Evolutionary conservation across 1,140 invertebrate genomes (phyloP).

Genomic region (Psilanteris sp.): DNA sequence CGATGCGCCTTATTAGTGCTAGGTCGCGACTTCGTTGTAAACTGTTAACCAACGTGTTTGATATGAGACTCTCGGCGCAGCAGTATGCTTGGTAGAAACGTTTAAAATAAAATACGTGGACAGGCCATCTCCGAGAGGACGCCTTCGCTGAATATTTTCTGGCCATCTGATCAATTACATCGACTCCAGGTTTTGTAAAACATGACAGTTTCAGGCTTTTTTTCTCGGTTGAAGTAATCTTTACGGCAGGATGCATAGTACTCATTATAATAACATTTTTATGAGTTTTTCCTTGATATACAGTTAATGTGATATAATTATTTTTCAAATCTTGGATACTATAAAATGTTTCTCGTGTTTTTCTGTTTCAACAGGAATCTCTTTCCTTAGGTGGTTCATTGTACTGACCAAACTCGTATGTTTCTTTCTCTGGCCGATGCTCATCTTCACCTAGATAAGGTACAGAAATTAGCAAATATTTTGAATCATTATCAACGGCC

Average conservation of each 20-base stretch:
- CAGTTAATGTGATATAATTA: conserved; percentile 23
- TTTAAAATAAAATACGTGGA: no score
- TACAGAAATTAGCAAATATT: conserved; percentile 72
- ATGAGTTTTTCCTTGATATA: conserved; percentile 52
- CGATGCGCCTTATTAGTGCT: no score
- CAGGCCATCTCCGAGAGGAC: conserved; percentile 60
- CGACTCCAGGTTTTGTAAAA: conserved; percentile 64
- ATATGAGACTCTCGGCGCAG: no score
- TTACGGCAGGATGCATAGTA: conserved; percentile 29
- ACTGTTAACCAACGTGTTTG: no score
- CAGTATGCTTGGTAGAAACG: no score
- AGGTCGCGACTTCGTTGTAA: no score
- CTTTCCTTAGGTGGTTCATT: conserved; percentile 46
- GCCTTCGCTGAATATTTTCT: conserved; percentile 62
- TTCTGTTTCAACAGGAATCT: conserved; percentile 45
- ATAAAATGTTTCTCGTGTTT: conserved; percentile 25
- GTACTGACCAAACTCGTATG: conserved; percentile 55
- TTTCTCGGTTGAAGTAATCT: background rate
- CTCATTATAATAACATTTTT: conserved; percentile 34
- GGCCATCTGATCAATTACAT: conserved; percentile 60
- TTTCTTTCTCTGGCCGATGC: conserved; percentile 13
- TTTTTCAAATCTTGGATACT: conserved; percentile 28
- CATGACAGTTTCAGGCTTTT: conserved; percentile 37
- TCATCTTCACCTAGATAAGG: conserved; percentile 72
- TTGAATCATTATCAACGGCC: conserved; percentile 58